phyloP scores from a whole-genome alignment of 1,140 invertebrate species.

The Hyphantria cunea region DNA sequence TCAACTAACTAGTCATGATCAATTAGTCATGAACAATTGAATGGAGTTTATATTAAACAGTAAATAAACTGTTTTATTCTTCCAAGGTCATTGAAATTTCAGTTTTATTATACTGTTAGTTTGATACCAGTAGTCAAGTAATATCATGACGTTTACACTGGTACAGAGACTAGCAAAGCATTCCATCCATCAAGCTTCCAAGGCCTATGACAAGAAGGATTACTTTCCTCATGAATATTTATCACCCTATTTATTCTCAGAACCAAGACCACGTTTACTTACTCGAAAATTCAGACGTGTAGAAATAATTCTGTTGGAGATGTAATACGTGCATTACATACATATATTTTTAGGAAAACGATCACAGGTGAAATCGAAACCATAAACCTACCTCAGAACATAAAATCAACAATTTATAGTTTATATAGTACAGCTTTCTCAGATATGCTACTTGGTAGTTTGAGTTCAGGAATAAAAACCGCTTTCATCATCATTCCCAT shows the following conservation, averaged over 20 bases:
- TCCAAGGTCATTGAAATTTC: too few relatives aligned
- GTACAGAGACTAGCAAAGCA: slow-evolving; percentile 21
- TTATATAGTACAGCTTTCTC: neutral
- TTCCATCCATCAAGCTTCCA: slow-evolving; percentile 73
- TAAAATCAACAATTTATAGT: slow-evolving; percentile 6
- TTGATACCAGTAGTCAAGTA: too few relatives aligned
- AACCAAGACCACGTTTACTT: slow-evolving; percentile 45
- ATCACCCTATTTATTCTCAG: slow-evolving; percentile 63
- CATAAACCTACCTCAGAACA: neutral
- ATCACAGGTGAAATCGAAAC: slow-evolving; percentile 6
- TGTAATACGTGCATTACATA: slow-evolving; percentile 24
- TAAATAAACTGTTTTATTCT: too few relatives aligned
- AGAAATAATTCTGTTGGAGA: slow-evolving; percentile 33
- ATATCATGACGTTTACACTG: too few relatives aligned
- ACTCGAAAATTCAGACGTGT: slow-evolving; percentile 20
- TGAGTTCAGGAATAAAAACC: too few relatives aligned
- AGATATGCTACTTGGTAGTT: too few relatives aligned
- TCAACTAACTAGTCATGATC: too few relatives aligned
- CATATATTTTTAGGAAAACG: slow-evolving; percentile 5
- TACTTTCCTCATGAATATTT: slow-evolving; percentile 76
- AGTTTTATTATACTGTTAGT: too few relatives aligned
- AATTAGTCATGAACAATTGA: too few relatives aligned
- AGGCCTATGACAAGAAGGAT: slow-evolving; percentile 76
- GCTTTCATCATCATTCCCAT: too few relatives aligned
- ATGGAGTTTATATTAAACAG: too few relatives aligned